Evolutionary conservation across 92 coral and sea anemone species (phyloP).

Genomic region (Palythoa heliodiscus): DNA sequence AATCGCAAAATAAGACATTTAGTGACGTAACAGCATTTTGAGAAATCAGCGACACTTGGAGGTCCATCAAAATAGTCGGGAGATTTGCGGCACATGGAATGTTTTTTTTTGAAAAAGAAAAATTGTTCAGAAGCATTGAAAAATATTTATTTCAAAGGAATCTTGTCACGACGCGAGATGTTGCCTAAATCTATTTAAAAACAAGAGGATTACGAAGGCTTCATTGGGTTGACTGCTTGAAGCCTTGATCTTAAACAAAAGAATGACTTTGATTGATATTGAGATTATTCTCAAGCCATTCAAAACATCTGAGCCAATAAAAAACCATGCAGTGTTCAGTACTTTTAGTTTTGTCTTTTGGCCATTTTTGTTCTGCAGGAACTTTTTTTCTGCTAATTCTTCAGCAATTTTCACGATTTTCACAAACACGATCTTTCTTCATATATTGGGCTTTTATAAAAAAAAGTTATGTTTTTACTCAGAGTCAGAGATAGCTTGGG

Average conservation of each 20-base stretch:
- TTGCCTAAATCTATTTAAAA: background rate
- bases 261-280: slow-evolving; percentile 15
- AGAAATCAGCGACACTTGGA: background rate
- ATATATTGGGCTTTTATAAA: background rate
- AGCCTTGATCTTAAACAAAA: slow-evolving; percentile 25
- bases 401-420: slow-evolving; percentile 25
- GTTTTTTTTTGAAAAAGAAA: background rate
- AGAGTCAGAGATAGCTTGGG: background rate
- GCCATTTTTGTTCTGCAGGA: background rate
- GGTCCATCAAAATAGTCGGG: background rate
- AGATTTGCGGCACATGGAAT: background rate
- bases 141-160: background rate
- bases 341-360: slow-evolving; percentile 10
- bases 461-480: background rate
- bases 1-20: background rate
- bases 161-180: slow-evolving; percentile 1
- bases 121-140: background rate
- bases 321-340: slow-evolving; percentile 16
- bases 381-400: slow-evolving; percentile 13
- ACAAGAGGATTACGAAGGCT: slow-evolving; percentile 6
- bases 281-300: slow-evolving; percentile 24
- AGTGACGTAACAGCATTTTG: background rate
- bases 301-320: slow-evolving; percentile 19
- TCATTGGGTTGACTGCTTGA: slow-evolving; percentile 6
- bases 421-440: slow-evolving; percentile 19